Evolutionary conservation across 2,113 vertebrate species (phyloP).

Genomic region (Syrmaticus mikado): DNA sequence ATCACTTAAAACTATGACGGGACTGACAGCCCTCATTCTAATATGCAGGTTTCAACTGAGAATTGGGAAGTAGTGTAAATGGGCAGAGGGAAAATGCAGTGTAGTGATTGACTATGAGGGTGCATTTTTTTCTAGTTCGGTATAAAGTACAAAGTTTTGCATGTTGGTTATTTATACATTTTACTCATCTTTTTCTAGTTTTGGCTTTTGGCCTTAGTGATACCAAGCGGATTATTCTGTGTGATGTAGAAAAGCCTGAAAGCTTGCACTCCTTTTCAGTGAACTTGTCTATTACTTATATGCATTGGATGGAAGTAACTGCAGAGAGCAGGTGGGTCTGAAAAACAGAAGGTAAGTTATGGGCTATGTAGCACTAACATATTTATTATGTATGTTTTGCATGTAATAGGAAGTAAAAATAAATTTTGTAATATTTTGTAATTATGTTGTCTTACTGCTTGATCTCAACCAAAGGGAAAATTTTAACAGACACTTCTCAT

Average conservation of each 20-base stretch:
- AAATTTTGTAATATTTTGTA: rapidly evolving
- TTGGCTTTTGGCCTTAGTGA: constrained; percentile 94
- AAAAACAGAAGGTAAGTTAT: not conserved
- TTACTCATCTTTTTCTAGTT: constrained; percentile 77
- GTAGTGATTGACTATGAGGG: not conserved
- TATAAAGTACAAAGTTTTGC: not conserved
- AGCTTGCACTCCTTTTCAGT: constrained; percentile 92
- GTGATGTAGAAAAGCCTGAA: constrained; percentile 97
- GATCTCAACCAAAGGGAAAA: not conserved
- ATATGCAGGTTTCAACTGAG: not conserved
- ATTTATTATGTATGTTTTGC: not conserved
- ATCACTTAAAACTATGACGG: not conserved
- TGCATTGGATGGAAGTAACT: constrained; percentile 98
- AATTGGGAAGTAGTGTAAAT: not conserved
- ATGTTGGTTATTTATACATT: not conserved
- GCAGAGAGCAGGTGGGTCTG: constrained; percentile 88
- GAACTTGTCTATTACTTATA: constrained; percentile 87
- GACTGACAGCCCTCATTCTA: not conserved
- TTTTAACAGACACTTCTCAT: not conserved
- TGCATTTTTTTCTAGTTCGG: not conserved
- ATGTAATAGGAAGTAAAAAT: not conserved
- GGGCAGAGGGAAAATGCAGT: not conserved
- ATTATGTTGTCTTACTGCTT: not conserved
- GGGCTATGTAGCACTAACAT: not conserved
- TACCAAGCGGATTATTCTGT: constrained; percentile 92